Conservation (phyloP, 2,113 vertebrate genomes). For the Menidia beryllina region DNA sequence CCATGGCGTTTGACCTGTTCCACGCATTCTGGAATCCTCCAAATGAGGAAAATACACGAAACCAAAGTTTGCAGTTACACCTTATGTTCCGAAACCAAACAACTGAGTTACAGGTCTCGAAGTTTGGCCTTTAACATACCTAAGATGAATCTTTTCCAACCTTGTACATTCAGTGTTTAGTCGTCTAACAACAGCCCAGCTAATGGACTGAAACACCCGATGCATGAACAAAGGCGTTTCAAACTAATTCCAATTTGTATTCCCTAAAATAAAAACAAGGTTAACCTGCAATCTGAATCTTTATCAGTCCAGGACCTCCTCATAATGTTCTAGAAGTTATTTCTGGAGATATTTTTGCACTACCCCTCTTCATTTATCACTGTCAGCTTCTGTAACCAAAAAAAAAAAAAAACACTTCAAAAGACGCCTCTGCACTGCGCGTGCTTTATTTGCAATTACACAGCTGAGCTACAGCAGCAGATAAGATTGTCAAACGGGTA, state of each 20-base stretch:
- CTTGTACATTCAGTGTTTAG: no score
- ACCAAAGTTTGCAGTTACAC: no score
- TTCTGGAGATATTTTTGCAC: no score
- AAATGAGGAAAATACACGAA: no score
- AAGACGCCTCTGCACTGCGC: slow-evolving; percentile 9
- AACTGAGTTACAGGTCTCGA: neutral
- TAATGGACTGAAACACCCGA: no score
- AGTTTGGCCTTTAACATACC: neutral
- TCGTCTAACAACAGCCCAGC: neutral
- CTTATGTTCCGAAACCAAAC: neutral
- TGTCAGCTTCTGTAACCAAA: neutral
- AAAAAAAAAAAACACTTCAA: slow-evolving; percentile 25
- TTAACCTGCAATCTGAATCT: neutral
- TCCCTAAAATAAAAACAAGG: no score
- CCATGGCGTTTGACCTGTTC: no score
- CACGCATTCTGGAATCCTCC: no score
- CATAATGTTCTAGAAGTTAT: no score
- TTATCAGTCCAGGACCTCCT: neutral
- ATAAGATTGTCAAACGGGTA: slow-evolving; percentile 43
- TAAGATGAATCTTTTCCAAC: no score
- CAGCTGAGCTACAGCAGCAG: slow-evolving; percentile 6
- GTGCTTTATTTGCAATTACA: slow-evolving; percentile 31
- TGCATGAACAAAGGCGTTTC: no score
- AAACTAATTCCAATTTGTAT: neutral
- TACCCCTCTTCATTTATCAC: no score